Evolutionary conservation across 2,888 invertebrate species (phyloP), one percentile per base, ranked within the genome.

Genomic region (Ennomos fuscantarius): DNA sequence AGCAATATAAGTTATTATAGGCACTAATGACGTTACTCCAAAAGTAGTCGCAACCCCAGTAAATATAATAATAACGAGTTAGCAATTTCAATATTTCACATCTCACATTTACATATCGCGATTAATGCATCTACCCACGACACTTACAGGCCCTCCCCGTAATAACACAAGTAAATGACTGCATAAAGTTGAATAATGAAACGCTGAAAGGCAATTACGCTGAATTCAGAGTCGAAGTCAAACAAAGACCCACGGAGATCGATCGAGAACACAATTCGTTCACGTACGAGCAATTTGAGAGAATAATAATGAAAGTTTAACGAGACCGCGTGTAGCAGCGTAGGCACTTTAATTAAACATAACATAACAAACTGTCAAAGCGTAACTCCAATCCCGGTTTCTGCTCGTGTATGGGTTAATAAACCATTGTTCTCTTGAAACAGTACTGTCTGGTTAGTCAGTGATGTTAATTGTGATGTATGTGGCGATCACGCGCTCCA

Each of bases 181-280:
- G 87, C 88, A 90, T 88, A 90, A 91, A 91, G 90, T 86, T 89
- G 88, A 89, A 91, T 91, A 91, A 91, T 90, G 90, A 89, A 90
- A 89, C 87, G 80, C 87, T 90, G 87, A 89, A 91, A 91, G 91
- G 89, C 90, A 91, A 92, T 92, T 92, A 91, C 83, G 87, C 87
- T 84, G 89, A 90, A 91, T 92, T 91, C 84, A 84, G 86, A 89
- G 86, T 84, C 84, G 85, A 90, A 92, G 81, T 90, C 89, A 91
- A 92, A 92, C 92, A 92, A 91, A 90, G 85, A 84, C 84, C 79
- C 79, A 71, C 79, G 74, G 82, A 88, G 86, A 89, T 91, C 91
- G 90, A 92, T 90, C 83, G 84, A 82, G 24, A 74, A 83, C 85
- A 84, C 84, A 84, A 87, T 89, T 87, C 83, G 86, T 86, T 86